phyloP scores from a whole-genome alignment of 2,888 invertebrate genomes.

The Mythimna vitellina region DNA sequence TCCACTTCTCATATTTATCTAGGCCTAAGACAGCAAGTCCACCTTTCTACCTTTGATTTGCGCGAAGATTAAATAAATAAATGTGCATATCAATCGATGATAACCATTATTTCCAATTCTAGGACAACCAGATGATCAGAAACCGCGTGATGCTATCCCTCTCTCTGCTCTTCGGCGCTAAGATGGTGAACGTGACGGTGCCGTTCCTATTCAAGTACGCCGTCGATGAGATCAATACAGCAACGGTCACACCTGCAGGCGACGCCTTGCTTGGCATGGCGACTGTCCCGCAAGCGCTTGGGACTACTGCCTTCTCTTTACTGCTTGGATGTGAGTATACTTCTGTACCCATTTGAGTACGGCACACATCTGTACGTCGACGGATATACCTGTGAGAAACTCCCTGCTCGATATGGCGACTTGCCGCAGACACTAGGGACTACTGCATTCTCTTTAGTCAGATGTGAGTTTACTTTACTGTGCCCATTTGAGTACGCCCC shows the following conservation, averaged over 20 bases:
- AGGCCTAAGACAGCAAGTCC: too few relatives aligned
- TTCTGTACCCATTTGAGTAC: constrained; percentile 1
- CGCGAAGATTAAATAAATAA: too few relatives aligned
- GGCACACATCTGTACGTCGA: not conserved
- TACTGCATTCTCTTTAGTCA: constrained; percentile 94
- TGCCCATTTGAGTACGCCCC: too few relatives aligned
- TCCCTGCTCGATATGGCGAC: constrained; percentile 78
- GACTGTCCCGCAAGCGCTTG: constrained; percentile 94
- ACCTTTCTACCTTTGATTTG: too few relatives aligned
- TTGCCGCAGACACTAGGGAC: constrained; percentile 95
- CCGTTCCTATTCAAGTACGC: constrained; percentile 99
- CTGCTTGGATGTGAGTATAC: constrained; percentile 96
- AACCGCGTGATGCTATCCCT: constrained; percentile 96
- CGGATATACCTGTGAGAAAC: not conserved
- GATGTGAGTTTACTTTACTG: constrained; percentile 95
- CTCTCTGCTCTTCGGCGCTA: constrained; percentile 94
- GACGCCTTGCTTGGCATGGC: constrained; percentile 93
- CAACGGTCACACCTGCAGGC: constrained; percentile 82
- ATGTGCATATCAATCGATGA: not conserved
- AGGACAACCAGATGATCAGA: constrained; percentile 94
- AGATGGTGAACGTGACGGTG: constrained; percentile 97
- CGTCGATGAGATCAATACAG: constrained; percentile 95
- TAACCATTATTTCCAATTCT: constrained; percentile 47
- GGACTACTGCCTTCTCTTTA: constrained; percentile 94
- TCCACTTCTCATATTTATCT: too few relatives aligned